Evolutionary conservation across 2,113 vertebrate species (phyloP), one percentile per base, ranked within the genome.

Genomic region (Prunella fulvescens): DNA sequence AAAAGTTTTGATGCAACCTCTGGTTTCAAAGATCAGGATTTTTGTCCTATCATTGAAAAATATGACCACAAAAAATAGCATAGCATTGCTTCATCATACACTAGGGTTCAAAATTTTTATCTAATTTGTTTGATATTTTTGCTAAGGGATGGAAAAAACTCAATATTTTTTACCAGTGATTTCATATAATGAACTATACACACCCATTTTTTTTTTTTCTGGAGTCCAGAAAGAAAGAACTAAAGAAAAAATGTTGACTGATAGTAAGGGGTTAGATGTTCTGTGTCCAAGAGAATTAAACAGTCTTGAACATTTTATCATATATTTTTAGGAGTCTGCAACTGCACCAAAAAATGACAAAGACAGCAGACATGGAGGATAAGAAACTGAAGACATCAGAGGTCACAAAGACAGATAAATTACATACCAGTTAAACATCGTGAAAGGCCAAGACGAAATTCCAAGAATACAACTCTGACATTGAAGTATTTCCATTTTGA

Each of bases 201-300:
- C 16, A 84, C 39, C 69, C 23, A 9, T 88, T 94, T 97, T 97
- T 96, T 97, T 97, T 96, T 60, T 79, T 95, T 51, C 42, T 78
- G 83, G n/a, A 94, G 44, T 72, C 56, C 56, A 90, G 47, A 86
- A 66, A 71, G 45, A 91, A 96, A 56, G 50, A 92, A 81, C 19
- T 13, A 58, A 86, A 91, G 69, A 54, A 69, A 57, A 91, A 95
- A 73, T 61, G 23, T 69, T 82, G 62, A 60, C 25, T 42, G 10
- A 65, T 12, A 15, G 35, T 61, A 60, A 67, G 19, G 19, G 9
- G 33, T 76, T 61, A 82, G 85, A 73, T 45, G 14, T 79, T 92
- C 73, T 58, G 14, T 91, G 81, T 91, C 72, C n/a, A 81, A 89
- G 40, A 92, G 57, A 87, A 90, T 65, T 62, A 92, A 96, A 57